A percentile compares a stretch with the other conserved stretches of the same genome.
phyloP scores from a whole-genome alignment of 1,140 invertebrate genomes.

The Ceratitis capitata region DNA sequence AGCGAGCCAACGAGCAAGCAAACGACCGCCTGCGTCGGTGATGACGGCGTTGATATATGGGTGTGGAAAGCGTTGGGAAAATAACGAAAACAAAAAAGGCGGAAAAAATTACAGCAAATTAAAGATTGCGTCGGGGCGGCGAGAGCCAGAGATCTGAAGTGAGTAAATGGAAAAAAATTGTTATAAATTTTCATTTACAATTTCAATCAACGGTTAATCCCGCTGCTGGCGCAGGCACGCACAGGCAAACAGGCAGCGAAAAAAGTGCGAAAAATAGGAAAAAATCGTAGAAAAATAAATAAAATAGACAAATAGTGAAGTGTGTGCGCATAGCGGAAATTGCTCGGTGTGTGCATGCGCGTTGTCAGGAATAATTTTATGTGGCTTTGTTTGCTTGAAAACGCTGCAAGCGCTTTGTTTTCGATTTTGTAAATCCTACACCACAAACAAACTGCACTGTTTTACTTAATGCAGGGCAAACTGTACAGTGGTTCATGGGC shows the following conservation, averaged over 20 bases:
- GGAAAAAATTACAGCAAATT: background rate
- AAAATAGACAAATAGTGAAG: background rate
- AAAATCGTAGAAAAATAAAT: constrained; percentile 7
- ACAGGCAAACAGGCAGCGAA: background rate
- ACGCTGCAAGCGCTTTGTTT: constrained; percentile 55
- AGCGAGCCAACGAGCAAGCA: background rate
- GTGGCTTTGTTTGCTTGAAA: constrained; percentile 62
- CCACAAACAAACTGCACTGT: background rate
- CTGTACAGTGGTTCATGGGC: background rate
- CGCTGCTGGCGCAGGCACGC: constrained; percentile 43
- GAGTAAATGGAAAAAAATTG: constrained; percentile 25
- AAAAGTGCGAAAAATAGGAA: background rate
- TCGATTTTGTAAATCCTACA: background rate
- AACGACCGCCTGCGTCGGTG: background rate
- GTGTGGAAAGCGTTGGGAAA: background rate
- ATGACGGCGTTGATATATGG: background rate
- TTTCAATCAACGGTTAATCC: constrained; percentile 64
- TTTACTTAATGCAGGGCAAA: too few species aligned
- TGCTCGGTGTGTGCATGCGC: background rate
- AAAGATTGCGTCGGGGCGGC: background rate
- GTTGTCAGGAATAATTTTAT: constrained; percentile 41
- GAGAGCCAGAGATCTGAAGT: background rate
- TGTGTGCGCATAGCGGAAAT: constrained; percentile 5
- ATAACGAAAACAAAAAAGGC: too few species aligned
- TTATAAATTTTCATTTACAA: constrained; percentile 64